Evolutionary conservation across 2,888 invertebrate genomes (phyloP).

Genomic region (Dryobota labecula): DNA sequence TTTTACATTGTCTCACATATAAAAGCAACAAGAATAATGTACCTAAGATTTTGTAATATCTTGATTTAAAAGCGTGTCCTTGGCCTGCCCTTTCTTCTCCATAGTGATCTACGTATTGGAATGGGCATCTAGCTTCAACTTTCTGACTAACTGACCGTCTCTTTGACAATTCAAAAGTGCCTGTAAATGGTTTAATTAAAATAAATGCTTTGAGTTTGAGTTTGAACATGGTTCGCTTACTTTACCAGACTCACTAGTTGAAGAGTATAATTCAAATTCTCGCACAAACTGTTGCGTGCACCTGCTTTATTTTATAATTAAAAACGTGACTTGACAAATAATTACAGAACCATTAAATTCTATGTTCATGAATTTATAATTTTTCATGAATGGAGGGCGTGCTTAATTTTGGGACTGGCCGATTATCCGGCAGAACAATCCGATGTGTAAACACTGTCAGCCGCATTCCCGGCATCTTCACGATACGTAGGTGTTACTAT

Average conservation of each 20-base stretch:
- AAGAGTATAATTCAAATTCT: slow-evolving; percentile 16
- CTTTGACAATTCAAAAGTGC: no score
- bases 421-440: slow-evolving; percentile 85
- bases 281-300: slow-evolving; percentile 2
- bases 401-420: slow-evolving; percentile 78
- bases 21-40: no score
- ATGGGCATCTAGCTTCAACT: no score
- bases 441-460: slow-evolving; percentile 85
- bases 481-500: slow-evolving; percentile 81
- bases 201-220: no score
- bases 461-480: slow-evolving; percentile 71
- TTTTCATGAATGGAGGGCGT: slow-evolving; percentile 83
- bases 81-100: no score
- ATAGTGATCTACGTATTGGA: no score
- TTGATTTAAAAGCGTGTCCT: no score
- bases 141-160: no score
- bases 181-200: no score
- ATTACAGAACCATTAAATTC: slow-evolving; percentile 51
- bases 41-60: no score
- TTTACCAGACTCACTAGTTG: slow-evolving; percentile 6
- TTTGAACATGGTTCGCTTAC: slow-evolving; percentile 6
- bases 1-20: no score
- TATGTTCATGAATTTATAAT: slow-evolving; percentile 60
- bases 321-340: slow-evolving; percentile 71
- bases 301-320: slow-evolving; percentile 57